Evolutionary conservation across 1,140 invertebrate species (phyloP).

Genomic region (Papilio polyxenes): DNA sequence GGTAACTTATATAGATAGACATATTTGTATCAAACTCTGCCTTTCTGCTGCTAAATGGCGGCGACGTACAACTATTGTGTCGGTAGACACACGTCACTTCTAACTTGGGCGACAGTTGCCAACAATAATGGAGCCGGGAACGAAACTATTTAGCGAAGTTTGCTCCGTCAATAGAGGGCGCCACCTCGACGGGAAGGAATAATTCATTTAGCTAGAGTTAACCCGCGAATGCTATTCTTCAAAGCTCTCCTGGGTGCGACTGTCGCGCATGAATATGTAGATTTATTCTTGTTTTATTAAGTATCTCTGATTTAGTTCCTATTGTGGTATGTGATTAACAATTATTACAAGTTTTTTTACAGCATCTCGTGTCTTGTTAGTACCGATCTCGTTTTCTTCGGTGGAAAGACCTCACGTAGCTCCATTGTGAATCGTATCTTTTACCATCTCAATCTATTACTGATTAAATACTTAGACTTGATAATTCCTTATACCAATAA

Average conservation of each 20-base stretch:
- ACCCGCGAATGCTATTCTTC: constrained; percentile 56
- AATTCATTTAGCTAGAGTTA: constrained; percentile 76
- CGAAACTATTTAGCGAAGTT: constrained; percentile 78
- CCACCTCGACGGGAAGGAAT: constrained; percentile 69
- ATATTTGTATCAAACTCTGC: constrained; percentile 20
- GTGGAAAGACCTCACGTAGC: too few species aligned
- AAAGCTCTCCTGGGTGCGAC: constrained; percentile 42
- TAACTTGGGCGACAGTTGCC: constrained; percentile 69
- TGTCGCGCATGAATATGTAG: constrained; percentile 45
- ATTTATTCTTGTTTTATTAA: constrained; percentile 45
- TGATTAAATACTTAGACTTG: not conserved
- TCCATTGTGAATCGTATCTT: too few species aligned
- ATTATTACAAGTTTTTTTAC: not conserved
- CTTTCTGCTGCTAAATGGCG: constrained; percentile 43
- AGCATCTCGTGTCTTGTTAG: too few species aligned
- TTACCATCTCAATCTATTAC: too few species aligned
- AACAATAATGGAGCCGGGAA: constrained; percentile 76
- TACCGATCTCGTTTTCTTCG: too few species aligned
- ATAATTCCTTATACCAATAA: not conserved
- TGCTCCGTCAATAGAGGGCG: constrained; percentile 73
- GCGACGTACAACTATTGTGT: constrained; percentile 58
- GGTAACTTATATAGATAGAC: not conserved
- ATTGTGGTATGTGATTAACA: not conserved
- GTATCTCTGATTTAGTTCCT: constrained; percentile 30
- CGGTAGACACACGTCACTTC: constrained; percentile 55